These are phyloP conservation scores for Lasaia peninsularis DNA, from an alignment of 1,140 invertebrate genomes.

Conservation along the genomic window DNA sequence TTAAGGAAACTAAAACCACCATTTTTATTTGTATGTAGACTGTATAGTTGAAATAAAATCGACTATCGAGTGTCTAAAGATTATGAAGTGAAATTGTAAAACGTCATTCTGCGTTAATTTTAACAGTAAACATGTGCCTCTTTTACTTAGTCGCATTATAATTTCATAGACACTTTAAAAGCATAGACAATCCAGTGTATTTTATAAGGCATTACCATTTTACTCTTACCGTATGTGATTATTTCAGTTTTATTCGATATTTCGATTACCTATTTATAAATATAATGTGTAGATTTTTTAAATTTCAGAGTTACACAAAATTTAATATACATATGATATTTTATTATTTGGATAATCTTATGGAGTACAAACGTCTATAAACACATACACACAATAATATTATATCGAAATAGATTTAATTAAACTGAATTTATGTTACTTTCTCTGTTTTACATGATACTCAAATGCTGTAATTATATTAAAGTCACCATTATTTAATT, in stretches of 20 bases:
- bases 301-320: no score
- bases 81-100: conserved; percentile 30
- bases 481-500: no score
- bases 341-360: no score
- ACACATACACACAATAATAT: no score
- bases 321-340: no score
- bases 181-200: not conserved
- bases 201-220: not conserved
- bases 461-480: no score
- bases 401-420: no score
- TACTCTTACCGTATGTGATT: no score
- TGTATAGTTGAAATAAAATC: conserved; percentile 53
- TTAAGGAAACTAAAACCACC: conserved; percentile 65
- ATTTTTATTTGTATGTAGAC: conserved; percentile 74
- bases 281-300: no score
- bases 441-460: no score
- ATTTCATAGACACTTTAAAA: not conserved
- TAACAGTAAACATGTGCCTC: conserved; percentile 3
- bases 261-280: not conserved
- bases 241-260: not conserved
- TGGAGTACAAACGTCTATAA: no score
- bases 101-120: not conserved
- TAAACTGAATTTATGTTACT: no score
- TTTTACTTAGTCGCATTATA: conserved; percentile 33
- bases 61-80: conserved; percentile 56